Percentiles rank a stretch among this genome's conserved stretches.
Evolutionary conservation across 2,888 invertebrate species (phyloP).

Genomic region (Torymus auratus): DNA sequence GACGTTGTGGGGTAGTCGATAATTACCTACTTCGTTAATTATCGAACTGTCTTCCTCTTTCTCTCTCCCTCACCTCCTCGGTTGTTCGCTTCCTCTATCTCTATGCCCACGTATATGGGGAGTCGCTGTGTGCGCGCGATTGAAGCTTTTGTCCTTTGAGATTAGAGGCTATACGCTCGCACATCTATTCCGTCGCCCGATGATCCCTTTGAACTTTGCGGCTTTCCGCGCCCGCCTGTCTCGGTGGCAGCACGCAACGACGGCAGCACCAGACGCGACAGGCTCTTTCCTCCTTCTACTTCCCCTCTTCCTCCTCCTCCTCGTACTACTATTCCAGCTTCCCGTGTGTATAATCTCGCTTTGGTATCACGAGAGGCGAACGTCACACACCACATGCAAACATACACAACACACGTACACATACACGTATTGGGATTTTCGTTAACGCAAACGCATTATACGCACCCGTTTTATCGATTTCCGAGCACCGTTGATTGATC

Average conservation of each 20-base stretch:
- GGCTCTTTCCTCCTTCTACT: not conserved
- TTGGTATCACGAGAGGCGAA: not conserved
- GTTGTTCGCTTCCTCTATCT: no score
- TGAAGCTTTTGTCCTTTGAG: conserved; percentile 48
- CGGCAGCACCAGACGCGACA: not conserved
- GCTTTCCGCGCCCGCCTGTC: not conserved
- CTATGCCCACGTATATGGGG: no score
- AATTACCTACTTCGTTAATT: conserved; percentile 57
- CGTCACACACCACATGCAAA: no score
- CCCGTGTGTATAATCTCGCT: not conserved
- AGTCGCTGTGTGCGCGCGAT: conserved; percentile 4
- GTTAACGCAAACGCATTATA: conserved; percentile 1
- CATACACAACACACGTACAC: no score
- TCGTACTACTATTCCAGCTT: no score
- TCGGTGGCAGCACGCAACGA: not conserved
- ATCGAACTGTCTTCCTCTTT: conserved; percentile 41
- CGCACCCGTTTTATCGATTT: not conserved
- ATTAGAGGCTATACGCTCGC: conserved; percentile 25
- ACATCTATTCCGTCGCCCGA: not conserved
- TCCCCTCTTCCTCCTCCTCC: no score
- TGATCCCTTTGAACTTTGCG: conserved; percentile 39
- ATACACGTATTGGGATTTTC: no score
- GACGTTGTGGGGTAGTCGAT: conserved; percentile 21
- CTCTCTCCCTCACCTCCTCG: no score
- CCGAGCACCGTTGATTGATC: not conserved